phyloP scores from a whole-genome alignment of 2,888 invertebrate genomes.

The Eueremaeus valkanovi region DNA sequence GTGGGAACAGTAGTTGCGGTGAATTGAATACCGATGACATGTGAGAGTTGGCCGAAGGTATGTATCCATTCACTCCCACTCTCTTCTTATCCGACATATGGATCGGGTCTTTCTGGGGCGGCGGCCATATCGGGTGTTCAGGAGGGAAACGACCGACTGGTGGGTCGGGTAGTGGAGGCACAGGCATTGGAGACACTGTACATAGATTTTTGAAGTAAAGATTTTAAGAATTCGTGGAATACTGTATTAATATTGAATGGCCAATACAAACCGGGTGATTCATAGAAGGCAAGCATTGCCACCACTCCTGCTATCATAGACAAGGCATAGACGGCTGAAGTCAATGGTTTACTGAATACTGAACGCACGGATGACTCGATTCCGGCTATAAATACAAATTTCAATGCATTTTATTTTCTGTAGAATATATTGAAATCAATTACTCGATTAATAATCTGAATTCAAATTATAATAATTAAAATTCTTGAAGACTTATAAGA shows the following conservation, averaged over 20 bases:
- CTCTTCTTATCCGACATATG: neutral
- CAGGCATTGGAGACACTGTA: constrained; percentile 43
- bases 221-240: no score
- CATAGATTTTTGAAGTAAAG: no score
- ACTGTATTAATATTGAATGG: neutral
- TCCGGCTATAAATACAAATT: constrained; percentile 13
- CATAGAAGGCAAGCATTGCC: constrained; percentile 43
- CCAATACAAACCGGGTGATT: constrained; percentile 41
- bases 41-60: neutral
- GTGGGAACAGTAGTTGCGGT: neutral
- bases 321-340: constrained; percentile 41
- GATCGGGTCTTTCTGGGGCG: constrained; percentile 10
- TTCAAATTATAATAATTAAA: neutral
- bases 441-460: no score
- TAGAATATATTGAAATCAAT: no score
- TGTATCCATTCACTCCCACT: neutral
- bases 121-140: constrained; percentile 43
- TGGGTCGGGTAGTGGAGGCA: constrained; percentile 43
- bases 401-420: neutral
- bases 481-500: no score
- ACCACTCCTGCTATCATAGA: constrained; percentile 43
- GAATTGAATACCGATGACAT: neutral
- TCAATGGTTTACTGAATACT: constrained; percentile 38
- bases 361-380: constrained; percentile 41
- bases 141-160: constrained; percentile 44